A percentile compares a stretch with the other conserved stretches of the same genome.
Evolutionary conservation across 2,888 invertebrate genomes (phyloP).

Genomic region (Polydrusus pterygomalis): DNA sequence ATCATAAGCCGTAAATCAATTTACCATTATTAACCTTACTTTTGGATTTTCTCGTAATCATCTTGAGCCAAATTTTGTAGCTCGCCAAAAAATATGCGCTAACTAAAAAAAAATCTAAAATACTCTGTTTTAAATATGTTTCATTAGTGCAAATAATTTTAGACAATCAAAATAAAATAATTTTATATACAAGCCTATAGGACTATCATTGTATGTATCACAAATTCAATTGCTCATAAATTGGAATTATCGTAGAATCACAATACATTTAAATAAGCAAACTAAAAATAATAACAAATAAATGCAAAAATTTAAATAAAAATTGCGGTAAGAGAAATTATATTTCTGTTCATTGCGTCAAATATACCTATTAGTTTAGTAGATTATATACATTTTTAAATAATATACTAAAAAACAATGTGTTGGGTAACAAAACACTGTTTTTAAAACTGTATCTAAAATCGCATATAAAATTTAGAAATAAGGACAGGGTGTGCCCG

Average conservation of each 20-base stretch:
- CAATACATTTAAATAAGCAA: slow-evolving; percentile 69
- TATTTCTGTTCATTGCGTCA: slow-evolving; percentile 36
- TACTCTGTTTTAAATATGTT: slow-evolving; percentile 54
- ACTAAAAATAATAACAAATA: slow-evolving; percentile 65
- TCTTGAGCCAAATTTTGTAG: slow-evolving; percentile 16
- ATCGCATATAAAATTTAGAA: slow-evolving; percentile 3
- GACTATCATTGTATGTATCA: slow-evolving; percentile 66
- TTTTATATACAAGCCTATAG: slow-evolving; percentile 64
- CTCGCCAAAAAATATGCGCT: slow-evolving; percentile 28
- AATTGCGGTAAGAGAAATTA: slow-evolving; percentile 45
- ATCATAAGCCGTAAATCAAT: slow-evolving; percentile 62
- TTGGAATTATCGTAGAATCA: slow-evolving; percentile 70
- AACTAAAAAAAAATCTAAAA: slow-evolving; percentile 40
- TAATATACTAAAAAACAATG: slow-evolving; percentile 35
- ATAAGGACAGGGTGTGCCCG: too few relatives aligned
- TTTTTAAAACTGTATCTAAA: slow-evolving; percentile 41
- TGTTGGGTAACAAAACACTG: slow-evolving; percentile 52
- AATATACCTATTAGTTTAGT: slow-evolving; percentile 27
- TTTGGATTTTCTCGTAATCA: slow-evolving; percentile 59
- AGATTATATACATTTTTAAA: slow-evolving; percentile 39
- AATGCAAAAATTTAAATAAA: slow-evolving; percentile 57
- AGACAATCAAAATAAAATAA: slow-evolving; percentile 60
- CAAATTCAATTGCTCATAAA: slow-evolving; percentile 70
- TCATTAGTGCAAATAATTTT: slow-evolving; percentile 49
- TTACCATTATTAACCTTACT: slow-evolving; percentile 64